Evolutionary conservation across 2,888 invertebrate species (phyloP).

Genomic region (Sinhomidia bicolor): DNA sequence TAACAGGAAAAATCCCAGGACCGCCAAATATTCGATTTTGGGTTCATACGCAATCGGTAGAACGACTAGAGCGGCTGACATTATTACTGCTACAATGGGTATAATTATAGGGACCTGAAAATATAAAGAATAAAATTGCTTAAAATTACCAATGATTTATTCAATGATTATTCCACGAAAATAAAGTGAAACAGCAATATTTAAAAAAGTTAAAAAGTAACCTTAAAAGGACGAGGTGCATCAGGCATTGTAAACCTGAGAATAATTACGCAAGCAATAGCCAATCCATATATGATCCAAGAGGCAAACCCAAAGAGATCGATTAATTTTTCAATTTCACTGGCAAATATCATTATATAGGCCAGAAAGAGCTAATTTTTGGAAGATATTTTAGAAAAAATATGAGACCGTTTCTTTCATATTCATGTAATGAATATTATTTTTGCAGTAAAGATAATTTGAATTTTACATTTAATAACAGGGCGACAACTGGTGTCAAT

Average conservation of each 20-base stretch:
- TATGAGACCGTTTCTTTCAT: background rate
- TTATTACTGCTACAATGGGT: constrained; percentile 82
- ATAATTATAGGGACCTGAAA: constrained; percentile 82
- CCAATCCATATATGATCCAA: constrained; percentile 98
- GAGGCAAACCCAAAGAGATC: constrained; percentile 99
- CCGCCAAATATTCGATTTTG: constrained; percentile 82
- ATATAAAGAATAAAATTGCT: background rate
- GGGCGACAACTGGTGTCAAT: constrained; percentile 95
- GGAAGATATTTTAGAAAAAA: background rate
- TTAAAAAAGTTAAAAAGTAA: constrained; percentile 81
- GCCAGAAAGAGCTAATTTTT: constrained; percentile 88
- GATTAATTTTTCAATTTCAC: constrained; percentile 96
- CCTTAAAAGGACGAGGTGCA: constrained; percentile 96
- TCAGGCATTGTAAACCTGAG: constrained; percentile 95
- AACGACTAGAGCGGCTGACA: constrained; percentile 82
- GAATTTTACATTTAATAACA: constrained; percentile 92
- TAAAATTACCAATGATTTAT: no score
- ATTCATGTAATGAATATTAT: constrained; percentile 10
- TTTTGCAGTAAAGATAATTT: background rate
- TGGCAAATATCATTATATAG: constrained; percentile 95
- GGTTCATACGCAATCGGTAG: constrained; percentile 82
- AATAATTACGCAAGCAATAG: constrained; percentile 95
- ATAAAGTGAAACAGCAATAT: background rate
- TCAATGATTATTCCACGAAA: no score
- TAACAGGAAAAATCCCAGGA: constrained; percentile 82